Evolutionary conservation across 2,113 vertebrate genomes (phyloP), one percentile per base, ranked within the genome.

Genomic region (Solea solea): DNA sequence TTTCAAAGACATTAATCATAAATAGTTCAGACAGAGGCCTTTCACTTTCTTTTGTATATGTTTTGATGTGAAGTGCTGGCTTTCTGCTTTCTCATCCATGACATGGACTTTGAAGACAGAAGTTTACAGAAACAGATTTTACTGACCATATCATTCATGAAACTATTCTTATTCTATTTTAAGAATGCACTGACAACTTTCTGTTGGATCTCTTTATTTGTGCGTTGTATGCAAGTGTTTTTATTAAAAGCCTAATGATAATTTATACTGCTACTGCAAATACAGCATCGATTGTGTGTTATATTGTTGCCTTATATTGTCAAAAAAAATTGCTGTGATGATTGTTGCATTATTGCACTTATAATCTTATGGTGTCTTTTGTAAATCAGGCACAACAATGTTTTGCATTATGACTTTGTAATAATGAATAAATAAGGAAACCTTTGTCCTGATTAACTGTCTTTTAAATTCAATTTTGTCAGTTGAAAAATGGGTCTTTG

Each of bases 351-450:
- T 80, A 66, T 59, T 84, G 69, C 70, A 60, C 60, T 62, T 21
- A 12, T 16, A 81, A 52, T 81, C 39, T 75, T 39, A 64, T 46
- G 34, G 42, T 77, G 76, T 76, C 64, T 83, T 83, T 82, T 82
- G 69, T 83, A 69, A 80, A 76, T 57, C 64, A 39, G 64, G 59
- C 48, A 49, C 8, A 42, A 69, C 12, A 81, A 67, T 81, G 74
- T 85, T 86, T 86, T 87, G 57, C 80, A 69, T 80, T 60, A 46
- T 76, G 55, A 74, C 84, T 90, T 90, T 87, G 70, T 87, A 86
- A 62, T 57, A 57, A 72, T 68, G 40, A 83, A 80, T 87, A 80
- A 82, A 86, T 59, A 41, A 71, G 49, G 16, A 40, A 62, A 64
- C 9, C 40, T 61, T 81, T 46, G 28, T 51, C 63, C 56, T 62